Conservation (phyloP, 1,140 invertebrate genomes). For the Dinothrombium tinctorium region DNA sequence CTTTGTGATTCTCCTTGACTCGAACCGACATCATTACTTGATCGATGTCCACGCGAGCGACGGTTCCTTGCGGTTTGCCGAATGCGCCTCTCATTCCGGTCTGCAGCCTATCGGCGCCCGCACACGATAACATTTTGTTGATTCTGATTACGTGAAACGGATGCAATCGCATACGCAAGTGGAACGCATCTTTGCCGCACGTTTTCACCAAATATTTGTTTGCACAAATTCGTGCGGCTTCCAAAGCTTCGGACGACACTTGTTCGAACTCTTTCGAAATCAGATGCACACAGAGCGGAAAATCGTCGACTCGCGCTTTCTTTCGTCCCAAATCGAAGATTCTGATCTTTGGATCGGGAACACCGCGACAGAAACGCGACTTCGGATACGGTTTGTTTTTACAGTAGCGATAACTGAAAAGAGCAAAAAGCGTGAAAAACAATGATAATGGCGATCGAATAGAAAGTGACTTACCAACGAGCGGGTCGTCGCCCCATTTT, state of each 20-base stretch:
- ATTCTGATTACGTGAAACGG: slow-evolving; percentile 99
- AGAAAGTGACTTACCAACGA: background rate
- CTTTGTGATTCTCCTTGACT: slow-evolving; percentile 79
- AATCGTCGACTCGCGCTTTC: slow-evolving; percentile 88
- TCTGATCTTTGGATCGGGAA: slow-evolving; percentile 94
- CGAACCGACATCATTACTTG: slow-evolving; percentile 96
- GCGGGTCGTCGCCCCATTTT: background rate
- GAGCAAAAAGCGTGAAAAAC: slow-evolving; percentile 8
- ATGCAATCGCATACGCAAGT: slow-evolving; percentile 88
- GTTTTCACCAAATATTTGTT: slow-evolving; percentile 78
- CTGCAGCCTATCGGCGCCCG: slow-evolving; percentile 99
- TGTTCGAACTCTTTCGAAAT: slow-evolving; percentile 99
- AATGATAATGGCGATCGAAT: background rate
- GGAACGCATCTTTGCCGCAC: slow-evolving; percentile 98
- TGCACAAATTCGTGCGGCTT: slow-evolving; percentile 95
- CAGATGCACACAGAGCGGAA: slow-evolving; percentile 89
- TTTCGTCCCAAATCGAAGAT: slow-evolving; percentile 98
- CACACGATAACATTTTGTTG: slow-evolving; percentile 99
- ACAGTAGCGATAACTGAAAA: slow-evolving; percentile 87
- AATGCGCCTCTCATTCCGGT: slow-evolving; percentile 99
- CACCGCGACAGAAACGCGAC: slow-evolving; percentile 96
- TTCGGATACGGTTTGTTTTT: slow-evolving; percentile 99
- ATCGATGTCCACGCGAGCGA: slow-evolving; percentile 88
- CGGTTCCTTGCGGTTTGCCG: slow-evolving; percentile 95
- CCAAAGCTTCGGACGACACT: slow-evolving; percentile 88